A percentile compares a stretch with the other conserved stretches of the same genome.
Evolutionary conservation across 2,888 invertebrate species (phyloP).

Genomic region (Athripsodes cinereus): DNA sequence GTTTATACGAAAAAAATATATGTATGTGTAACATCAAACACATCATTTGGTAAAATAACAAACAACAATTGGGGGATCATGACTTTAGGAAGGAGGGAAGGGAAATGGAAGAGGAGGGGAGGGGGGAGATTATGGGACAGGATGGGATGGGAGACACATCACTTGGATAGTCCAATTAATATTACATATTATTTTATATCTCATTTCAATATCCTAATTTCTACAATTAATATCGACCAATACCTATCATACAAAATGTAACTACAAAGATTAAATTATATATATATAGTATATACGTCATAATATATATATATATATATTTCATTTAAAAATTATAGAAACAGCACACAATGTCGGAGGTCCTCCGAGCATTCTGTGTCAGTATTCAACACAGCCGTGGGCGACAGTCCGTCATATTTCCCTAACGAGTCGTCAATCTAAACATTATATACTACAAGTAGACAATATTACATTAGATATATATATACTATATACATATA

Average conservation of each 20-base stretch:
- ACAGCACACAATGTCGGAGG: constrained; percentile 23
- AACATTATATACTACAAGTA: constrained; percentile 7
- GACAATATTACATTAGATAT: constrained; percentile 1
- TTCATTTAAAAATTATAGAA: constrained; percentile 21
- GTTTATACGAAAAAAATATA: too few relatives aligned
- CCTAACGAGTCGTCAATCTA: constrained; percentile 23
- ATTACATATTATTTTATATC: constrained; percentile 4
- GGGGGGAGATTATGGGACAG: too few relatives aligned
- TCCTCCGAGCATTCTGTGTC: constrained; percentile 19
- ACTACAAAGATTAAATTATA: constrained; percentile 20
- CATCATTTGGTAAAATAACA: neutral
- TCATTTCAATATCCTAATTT: too few relatives aligned
- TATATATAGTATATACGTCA: constrained; percentile 19
- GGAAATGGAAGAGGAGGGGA: too few relatives aligned
- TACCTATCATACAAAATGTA: constrained; percentile 21
- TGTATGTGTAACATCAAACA: neutral
- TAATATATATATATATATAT: constrained; percentile 17
- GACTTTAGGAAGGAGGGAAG: too few relatives aligned
- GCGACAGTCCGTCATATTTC: constrained; percentile 25
- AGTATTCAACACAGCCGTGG: constrained; percentile 24
- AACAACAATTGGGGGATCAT: neutral
- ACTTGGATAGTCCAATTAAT: constrained; percentile 20
- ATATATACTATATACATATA: constrained; percentile 11
- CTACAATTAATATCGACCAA: constrained; percentile 21
- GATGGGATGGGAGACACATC: constrained; percentile 22